phyloP scores from a whole-genome alignment of 2,797 vertebrate species.

The Squalus acanthias region DNA sequence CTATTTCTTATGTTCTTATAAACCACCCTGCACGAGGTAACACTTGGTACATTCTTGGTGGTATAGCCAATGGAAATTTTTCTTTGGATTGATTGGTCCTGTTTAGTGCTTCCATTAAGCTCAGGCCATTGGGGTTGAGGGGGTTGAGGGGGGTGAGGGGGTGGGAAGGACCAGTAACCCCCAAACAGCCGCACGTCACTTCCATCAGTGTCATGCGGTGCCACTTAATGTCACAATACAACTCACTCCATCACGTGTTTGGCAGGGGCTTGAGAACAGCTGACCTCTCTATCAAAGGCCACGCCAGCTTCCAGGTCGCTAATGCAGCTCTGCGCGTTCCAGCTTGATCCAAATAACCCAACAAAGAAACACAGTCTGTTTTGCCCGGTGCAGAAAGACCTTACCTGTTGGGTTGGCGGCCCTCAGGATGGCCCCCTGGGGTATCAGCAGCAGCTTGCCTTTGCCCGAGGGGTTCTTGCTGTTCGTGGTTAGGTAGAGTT shows the following conservation, averaged over 20 bases:
- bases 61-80: too few species aligned
- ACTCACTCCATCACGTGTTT: background rate
- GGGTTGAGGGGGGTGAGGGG: too few species aligned
- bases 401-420: conserved; percentile 73
- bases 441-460: conserved; percentile 94
- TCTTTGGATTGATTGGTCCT: too few species aligned
- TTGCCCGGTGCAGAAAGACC: conserved; percentile 41
- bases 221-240: background rate
- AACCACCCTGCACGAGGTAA: too few species aligned
- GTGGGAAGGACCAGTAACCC: background rate
- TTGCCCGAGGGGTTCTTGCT: conserved; percentile 97
- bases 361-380: conserved; percentile 41
- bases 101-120: too few species aligned
- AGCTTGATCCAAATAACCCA: conserved; percentile 40
- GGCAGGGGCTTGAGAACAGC: background rate
- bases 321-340: background rate
- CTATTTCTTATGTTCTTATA: too few species aligned
- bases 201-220: background rate
- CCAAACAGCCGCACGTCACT: background rate
- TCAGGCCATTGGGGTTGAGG: too few species aligned
- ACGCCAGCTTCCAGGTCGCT: background rate
- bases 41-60: too few species aligned
- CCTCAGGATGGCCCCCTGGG: conserved; percentile 91
- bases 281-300: background rate
- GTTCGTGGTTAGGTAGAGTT: conserved; percentile 96